These are phyloP conservation scores for Rambutsinella grinnellia DNA, from an alignment of 2,888 invertebrate genomes.

Conservation along the genomic window DNA sequence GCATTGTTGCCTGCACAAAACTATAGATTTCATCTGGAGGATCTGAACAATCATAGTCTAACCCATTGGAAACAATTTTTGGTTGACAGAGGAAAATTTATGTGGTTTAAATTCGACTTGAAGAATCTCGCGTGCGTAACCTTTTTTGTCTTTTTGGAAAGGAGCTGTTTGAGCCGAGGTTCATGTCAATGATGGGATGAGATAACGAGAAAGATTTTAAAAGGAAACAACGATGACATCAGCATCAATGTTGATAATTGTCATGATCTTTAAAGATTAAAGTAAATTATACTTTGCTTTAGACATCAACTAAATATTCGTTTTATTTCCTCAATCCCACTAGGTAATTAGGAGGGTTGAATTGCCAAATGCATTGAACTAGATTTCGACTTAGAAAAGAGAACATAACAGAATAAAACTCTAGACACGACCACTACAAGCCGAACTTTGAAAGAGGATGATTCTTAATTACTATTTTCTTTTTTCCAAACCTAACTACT, in stretches of 20 bases:
- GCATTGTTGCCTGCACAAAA: neutral
- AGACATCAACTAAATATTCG: too few relatives aligned
- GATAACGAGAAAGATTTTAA: constrained; percentile 8
- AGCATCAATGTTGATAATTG: too few relatives aligned
- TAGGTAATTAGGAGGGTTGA: too few relatives aligned
- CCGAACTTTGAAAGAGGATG: neutral
- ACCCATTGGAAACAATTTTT: neutral
- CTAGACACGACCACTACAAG: constrained; percentile 6
- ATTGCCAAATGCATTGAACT: too few relatives aligned
- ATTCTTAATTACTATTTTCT: constrained; percentile 45
- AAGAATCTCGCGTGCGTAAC: neutral
- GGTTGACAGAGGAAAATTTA: neutral
- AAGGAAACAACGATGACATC: constrained; percentile 1
- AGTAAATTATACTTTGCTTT: too few relatives aligned
- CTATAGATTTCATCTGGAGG: neutral
- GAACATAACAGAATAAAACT: too few relatives aligned
- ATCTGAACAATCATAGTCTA: neutral
- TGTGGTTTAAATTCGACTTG: neutral
- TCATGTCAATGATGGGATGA: neutral
- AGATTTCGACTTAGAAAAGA: too few relatives aligned
- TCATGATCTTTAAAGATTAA: too few relatives aligned
- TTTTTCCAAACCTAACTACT: constrained; percentile 10
- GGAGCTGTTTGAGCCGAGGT: too few relatives aligned
- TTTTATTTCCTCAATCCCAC: too few relatives aligned
- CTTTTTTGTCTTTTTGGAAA: neutral